Conservation (phyloP, 2,797 vertebrate species). For the Hoplostethus atlanticus region DNA sequence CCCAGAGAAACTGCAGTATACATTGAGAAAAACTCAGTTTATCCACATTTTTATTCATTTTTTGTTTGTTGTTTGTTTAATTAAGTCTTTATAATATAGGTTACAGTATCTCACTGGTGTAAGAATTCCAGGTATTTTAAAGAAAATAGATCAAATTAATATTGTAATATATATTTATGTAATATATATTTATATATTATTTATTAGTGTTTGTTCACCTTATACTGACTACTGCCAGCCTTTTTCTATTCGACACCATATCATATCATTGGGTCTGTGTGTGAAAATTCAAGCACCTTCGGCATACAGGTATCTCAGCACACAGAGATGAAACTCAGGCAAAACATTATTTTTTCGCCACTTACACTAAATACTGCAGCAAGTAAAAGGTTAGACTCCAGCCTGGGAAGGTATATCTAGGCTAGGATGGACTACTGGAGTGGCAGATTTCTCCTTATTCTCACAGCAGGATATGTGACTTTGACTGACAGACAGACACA, state of each 20-base stretch:
- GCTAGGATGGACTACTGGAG: constrained; percentile 3
- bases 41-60: not conserved
- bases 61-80: too few species aligned
- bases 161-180: too few species aligned
- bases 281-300: not conserved
- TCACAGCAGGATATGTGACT: constrained; percentile 19
- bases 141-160: too few species aligned
- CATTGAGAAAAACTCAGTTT: not conserved
- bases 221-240: too few species aligned
- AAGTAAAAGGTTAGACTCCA: constrained; percentile 19
- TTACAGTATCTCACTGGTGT: too few species aligned
- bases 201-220: too few species aligned
- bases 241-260: too few species aligned
- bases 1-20: too few species aligned
- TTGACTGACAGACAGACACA: constrained; percentile 24
- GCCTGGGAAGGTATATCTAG: not conserved
- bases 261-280: too few species aligned
- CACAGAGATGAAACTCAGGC: constrained; percentile 17
- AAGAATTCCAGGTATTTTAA: too few species aligned
- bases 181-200: too few species aligned
- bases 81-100: too few species aligned
- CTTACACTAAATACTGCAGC: constrained; percentile 15
- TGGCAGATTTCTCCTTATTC: constrained; percentile 4
- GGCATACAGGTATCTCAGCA: constrained; percentile 16
- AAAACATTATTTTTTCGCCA: not conserved